Evolutionary conservation across 2,888 invertebrate species (phyloP).

Genomic region (Cantharis flavilabris): DNA sequence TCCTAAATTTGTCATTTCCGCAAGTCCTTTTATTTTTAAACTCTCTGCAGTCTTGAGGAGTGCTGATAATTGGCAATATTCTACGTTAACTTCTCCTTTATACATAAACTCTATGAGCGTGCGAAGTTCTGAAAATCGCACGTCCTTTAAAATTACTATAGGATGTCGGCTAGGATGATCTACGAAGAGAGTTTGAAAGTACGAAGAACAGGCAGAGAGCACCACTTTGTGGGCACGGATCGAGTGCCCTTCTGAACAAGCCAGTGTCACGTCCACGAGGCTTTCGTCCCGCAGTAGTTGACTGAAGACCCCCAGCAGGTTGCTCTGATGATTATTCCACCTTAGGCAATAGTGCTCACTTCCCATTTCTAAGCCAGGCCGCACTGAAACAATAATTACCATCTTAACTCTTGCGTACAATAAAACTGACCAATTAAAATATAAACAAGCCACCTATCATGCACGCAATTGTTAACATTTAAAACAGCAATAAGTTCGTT

Average conservation of each 20-base stretch:
- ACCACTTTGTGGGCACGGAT: slow-evolving; percentile 94
- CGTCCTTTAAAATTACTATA: slow-evolving; percentile 94
- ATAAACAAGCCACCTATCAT: neutral
- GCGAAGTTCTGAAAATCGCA: slow-evolving; percentile 85
- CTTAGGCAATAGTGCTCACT: slow-evolving; percentile 98
- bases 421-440: neutral
- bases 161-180: slow-evolving; percentile 92
- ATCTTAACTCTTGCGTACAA: neutral
- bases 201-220: slow-evolving; percentile 93
- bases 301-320: slow-evolving; percentile 96
- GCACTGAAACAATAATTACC: slow-evolving; percentile 63
- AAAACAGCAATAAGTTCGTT: neutral
- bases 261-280: slow-evolving; percentile 94
- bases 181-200: slow-evolving; percentile 91
- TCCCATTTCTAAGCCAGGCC: slow-evolving; percentile 94
- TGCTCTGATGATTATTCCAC: slow-evolving; percentile 99
- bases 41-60: slow-evolving; percentile 91
- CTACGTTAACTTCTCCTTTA: slow-evolving; percentile 94
- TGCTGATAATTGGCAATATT: slow-evolving; percentile 89
- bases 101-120: slow-evolving; percentile 96
- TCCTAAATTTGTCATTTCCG: slow-evolving; percentile 88
- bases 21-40: slow-evolving; percentile 89
- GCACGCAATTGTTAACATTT: neutral
- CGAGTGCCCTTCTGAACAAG: slow-evolving; percentile 94
- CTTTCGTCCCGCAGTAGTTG: slow-evolving; percentile 94